Evolutionary conservation across 2,888 invertebrate genomes (phyloP), one percentile per base, ranked within the genome.

Genomic region (Cheilosia grossa): DNA sequence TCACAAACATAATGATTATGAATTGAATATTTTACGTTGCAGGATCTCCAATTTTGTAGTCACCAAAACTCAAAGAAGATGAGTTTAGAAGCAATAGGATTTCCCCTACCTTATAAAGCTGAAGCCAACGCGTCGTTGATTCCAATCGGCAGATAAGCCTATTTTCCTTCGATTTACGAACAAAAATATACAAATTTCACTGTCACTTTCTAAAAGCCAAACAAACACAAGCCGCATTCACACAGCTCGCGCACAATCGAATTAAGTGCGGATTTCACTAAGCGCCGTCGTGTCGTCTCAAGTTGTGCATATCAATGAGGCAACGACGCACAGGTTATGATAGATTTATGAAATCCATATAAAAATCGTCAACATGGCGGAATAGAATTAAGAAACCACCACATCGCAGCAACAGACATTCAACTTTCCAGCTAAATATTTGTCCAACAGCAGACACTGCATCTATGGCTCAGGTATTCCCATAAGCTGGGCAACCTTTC

Each of bases 231-330:
- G 61, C 27, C 58, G 42, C 6, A 42, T 10, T 10, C 44, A 4
- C 21, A 33, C 21, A 47, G 44, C 47, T 40, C 42, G 69, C 51
- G 63, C 53, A 74, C 63, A 63, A 59, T 58, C 42, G 80, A 66
- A 70, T 66, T 64, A 74, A 83, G 72, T 72, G 63, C 61, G 85
- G 24, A 77, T 81, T 85, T 85, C 81, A 81, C 81, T 72, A 17
- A n/a, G 47, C 47, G 44, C 44, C 44, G 17, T 15, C 13, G 13
- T 49, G 54, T 27, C 64, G 24, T 51, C 19, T 51, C 66, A 21
- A 51, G 70, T 37, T 72, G 44, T 66, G 85, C 75, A 81, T 85
- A 85, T 75, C 54, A 85, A 85, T 85, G 85, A 85, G 63, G 63
- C 47, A 30, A 37, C 66, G 51, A 44, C 64, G 58, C 64, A 66